Conservation (phyloP, 1,140 invertebrate genomes). For the Drosophila lacteicornis region DNA sequence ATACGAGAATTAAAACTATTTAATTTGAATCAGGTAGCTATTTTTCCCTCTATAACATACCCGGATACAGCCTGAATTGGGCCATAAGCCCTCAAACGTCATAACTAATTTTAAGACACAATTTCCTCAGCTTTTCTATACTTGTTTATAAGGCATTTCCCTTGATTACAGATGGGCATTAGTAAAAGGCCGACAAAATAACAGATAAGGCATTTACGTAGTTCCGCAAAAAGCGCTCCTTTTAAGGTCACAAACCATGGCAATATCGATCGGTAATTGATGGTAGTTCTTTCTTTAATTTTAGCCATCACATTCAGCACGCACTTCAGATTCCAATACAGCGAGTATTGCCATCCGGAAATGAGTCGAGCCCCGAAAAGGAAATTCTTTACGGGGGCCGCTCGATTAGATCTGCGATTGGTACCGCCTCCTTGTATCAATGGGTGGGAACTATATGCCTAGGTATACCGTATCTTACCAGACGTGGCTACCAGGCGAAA, state of each 20-base stretch:
- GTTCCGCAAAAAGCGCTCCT: slow-evolving; percentile 17
- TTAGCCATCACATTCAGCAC: slow-evolving; percentile 28
- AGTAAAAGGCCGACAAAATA: not conserved
- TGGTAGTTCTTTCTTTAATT: slow-evolving; percentile 19
- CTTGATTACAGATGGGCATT: not conserved
- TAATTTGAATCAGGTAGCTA: not conserved
- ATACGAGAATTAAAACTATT: not conserved
- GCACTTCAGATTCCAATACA: not conserved
- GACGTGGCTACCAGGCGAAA: slow-evolving; percentile 22
- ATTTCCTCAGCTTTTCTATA: not conserved
- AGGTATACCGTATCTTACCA: not conserved
- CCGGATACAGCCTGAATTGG: not conserved
- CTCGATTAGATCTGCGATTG: slow-evolving; percentile 30
- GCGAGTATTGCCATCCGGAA: slow-evolving; percentile 48
- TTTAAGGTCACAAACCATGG: slow-evolving; percentile 14
- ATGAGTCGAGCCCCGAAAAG: slow-evolving; percentile 68
- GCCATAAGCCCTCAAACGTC: too few relatives aligned
- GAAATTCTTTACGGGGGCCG: slow-evolving; percentile 36
- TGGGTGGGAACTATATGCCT: slow-evolving; percentile 16
- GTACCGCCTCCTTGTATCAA: not conserved
- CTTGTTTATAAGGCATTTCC: slow-evolving; percentile 3
- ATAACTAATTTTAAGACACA: not conserved
- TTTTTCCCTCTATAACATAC: not conserved
- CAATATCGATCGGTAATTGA: slow-evolving; percentile 12
- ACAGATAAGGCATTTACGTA: slow-evolving; percentile 6